A percentile compares a stretch with the other conserved stretches of the same genome.
These are phyloP conservation scores for Orius insidiosus DNA, from an alignment of 1,140 invertebrate genomes.

Conservation along the genomic window DNA sequence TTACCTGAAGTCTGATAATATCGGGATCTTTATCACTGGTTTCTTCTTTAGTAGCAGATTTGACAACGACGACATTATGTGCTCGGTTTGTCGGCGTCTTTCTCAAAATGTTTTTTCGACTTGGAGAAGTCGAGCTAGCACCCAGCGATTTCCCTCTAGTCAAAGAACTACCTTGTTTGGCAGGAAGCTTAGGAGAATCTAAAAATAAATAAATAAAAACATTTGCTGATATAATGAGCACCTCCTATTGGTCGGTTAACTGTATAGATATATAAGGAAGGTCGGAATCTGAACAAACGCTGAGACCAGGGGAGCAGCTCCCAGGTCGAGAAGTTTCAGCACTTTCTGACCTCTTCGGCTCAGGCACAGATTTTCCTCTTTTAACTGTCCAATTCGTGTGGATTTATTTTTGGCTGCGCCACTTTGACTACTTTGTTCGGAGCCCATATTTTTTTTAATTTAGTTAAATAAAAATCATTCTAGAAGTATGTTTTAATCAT, in stretches of 20 bases:
- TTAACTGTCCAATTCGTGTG: slow-evolving; percentile 16
- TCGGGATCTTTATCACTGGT: slow-evolving; percentile 58
- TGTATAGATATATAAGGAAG: slow-evolving; percentile 89
- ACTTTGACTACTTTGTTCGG: slow-evolving; percentile 20
- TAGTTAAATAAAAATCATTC: too few relatives aligned
- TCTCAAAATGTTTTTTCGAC: slow-evolving; percentile 21
- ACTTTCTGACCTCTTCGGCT: slow-evolving; percentile 17
- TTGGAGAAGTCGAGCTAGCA: slow-evolving; percentile 22
- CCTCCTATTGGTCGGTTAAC: slow-evolving; percentile 78
- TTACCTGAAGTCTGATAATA: slow-evolving; percentile 50
- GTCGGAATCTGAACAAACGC: slow-evolving; percentile 75
- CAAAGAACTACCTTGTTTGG: slow-evolving; percentile 32
- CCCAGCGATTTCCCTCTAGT: slow-evolving; percentile 26
- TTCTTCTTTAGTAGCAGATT: slow-evolving; percentile 41
- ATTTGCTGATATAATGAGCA: slow-evolving; percentile 25
- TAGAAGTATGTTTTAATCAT: too few relatives aligned
- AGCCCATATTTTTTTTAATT: too few relatives aligned
- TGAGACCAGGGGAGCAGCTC: slow-evolving; percentile 66
- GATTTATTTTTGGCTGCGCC: slow-evolving; percentile 11
- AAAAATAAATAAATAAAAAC: too few relatives aligned
- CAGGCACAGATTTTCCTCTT: slow-evolving; percentile 19
- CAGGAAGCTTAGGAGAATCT: slow-evolving; percentile 59
- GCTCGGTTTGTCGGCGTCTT: slow-evolving; percentile 19
- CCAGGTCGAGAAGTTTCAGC: slow-evolving; percentile 24
- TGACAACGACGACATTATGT: slow-evolving; percentile 78